Evolutionary conservation across 2,113 vertebrate species (phyloP).

Genomic region (Halichoerus grypus): DNA sequence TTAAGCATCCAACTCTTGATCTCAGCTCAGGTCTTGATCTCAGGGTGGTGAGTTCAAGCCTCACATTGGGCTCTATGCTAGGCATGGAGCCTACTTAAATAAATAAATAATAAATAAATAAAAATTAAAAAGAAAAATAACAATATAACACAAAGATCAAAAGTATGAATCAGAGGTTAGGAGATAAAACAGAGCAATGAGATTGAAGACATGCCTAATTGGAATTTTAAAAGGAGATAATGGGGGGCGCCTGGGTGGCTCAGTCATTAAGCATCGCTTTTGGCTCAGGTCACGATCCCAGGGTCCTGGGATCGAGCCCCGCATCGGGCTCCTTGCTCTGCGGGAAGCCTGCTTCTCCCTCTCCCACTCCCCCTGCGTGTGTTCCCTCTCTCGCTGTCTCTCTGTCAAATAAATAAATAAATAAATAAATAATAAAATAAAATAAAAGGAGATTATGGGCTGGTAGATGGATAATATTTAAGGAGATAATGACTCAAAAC

Average conservation of each 20-base stretch:
- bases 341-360: no score
- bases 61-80: not conserved
- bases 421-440: no score
- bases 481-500: not conserved
- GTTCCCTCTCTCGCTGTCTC: no score
- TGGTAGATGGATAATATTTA: not conserved
- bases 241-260: no score
- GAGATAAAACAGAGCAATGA: not conserved
- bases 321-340: no score
- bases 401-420: no score
- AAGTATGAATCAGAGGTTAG: not conserved
- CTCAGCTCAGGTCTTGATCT: not conserved
- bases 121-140: not conserved
- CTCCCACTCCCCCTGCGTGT: no score
- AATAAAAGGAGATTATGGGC: not conserved
- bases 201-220: not conserved
- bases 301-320: no score
- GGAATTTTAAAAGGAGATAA: slow-evolving; percentile 44
- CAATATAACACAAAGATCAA: not conserved
- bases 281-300: no score
- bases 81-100: not conserved
- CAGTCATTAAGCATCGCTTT: no score
- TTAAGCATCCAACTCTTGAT: not conserved
- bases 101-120: not conserved
- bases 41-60: not conserved